phyloP scores from a whole-genome alignment of 2,797 vertebrate genomes.

The Loriculus beryllinus region DNA sequence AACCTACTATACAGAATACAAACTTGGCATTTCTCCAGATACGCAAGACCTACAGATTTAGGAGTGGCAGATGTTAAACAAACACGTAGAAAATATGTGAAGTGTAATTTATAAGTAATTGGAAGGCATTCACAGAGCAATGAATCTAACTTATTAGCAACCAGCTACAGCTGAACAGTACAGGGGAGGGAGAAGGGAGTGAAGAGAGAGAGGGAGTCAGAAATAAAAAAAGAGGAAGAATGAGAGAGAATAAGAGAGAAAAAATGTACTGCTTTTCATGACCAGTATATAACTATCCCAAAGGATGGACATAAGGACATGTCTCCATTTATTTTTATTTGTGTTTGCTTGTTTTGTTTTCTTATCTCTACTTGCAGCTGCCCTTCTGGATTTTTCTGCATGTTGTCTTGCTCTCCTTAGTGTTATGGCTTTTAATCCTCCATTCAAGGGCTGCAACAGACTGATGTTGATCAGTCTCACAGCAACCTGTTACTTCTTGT shows the following conservation, averaged over 20 bases:
- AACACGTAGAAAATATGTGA: not conserved
- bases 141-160: constrained; percentile 17
- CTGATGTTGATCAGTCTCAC: not conserved
- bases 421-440: not conserved
- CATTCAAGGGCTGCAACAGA: not conserved
- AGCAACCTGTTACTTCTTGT: not conserved
- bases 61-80: constrained; percentile 7
- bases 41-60: not conserved
- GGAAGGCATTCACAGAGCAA: not conserved
- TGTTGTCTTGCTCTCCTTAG: not conserved
- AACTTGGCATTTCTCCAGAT: not conserved
- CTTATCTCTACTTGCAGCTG: not conserved
- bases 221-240: not conserved
- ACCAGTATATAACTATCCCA: not conserved
- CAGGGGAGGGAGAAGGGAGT: rapidly evolving
- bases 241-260: not conserved
- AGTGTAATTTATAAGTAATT: constrained; percentile 12
- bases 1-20: not conserved
- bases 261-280: not conserved
- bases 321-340: not conserved
- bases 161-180: not conserved
- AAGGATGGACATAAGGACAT: not conserved
- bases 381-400: not conserved
- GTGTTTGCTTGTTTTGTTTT: not conserved
- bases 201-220: not conserved